phyloP scores from a whole-genome alignment of 2,113 vertebrate genomes.

The Serilophus lunatus region DNA sequence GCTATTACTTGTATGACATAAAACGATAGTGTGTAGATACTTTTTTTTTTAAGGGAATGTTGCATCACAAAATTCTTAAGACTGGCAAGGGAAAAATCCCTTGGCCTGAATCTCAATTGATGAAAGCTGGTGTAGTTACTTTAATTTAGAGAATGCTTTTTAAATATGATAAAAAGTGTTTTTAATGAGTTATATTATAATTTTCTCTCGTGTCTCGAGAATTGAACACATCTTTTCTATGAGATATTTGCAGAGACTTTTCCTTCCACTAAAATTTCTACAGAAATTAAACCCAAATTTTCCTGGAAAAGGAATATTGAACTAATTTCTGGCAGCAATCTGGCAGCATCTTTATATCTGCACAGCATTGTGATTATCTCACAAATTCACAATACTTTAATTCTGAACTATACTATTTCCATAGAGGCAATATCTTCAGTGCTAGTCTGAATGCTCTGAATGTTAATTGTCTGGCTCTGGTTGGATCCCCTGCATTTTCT shows the following conservation, averaged over 20 bases:
- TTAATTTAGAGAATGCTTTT: background rate
- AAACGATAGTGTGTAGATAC: background rate
- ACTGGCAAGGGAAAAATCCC: background rate
- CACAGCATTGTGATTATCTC: background rate
- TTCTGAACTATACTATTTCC: conserved; percentile 8
- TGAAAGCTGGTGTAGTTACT: background rate
- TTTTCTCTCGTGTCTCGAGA: background rate
- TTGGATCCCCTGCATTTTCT: conserved; percentile 38
- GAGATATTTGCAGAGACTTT: background rate
- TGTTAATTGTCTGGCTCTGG: conserved; percentile 20
- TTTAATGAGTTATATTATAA: background rate
- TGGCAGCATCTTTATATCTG: background rate
- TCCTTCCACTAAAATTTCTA: background rate
- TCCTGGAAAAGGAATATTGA: background rate
- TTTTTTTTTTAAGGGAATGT: background rate
- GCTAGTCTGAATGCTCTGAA: conserved; percentile 34
- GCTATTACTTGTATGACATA: background rate
- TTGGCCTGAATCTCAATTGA: background rate
- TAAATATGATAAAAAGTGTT: background rate
- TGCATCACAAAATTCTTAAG: background rate
- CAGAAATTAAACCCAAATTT: background rate
- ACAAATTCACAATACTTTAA: conserved; percentile 15
- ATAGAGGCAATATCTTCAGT: background rate
- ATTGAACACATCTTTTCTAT: background rate
- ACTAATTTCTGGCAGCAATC: background rate